Conservation (phyloP, 2,888 invertebrate genomes). For the Xanthostigma xanthostigma region DNA sequence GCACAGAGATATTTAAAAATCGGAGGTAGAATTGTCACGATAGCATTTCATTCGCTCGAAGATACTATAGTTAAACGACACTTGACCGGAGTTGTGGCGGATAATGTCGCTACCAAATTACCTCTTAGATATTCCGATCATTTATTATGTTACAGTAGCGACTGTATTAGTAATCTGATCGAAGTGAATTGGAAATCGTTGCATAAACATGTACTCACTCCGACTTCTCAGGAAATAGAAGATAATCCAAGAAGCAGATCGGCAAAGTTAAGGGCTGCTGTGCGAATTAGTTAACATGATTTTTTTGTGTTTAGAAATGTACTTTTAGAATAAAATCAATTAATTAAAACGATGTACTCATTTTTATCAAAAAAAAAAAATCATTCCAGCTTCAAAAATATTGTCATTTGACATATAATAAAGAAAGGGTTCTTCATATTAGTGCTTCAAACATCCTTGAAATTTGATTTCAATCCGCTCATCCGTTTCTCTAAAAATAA, state of each 20-base stretch:
- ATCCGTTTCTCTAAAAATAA: too few species aligned
- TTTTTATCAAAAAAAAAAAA: too few species aligned
- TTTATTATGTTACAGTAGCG: conserved; percentile 38
- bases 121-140: conserved; percentile 58
- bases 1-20: conserved; percentile 63
- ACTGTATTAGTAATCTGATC: conserved; percentile 43
- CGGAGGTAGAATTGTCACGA: conserved; percentile 62
- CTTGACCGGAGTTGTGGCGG: conserved; percentile 58
- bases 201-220: conserved; percentile 66
- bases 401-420: too few species aligned
- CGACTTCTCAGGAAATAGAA: conserved; percentile 56
- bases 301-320: too few species aligned
- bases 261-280: conserved; percentile 73
- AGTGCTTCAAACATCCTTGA: too few species aligned
- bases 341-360: too few species aligned
- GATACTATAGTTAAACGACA: conserved; percentile 88
- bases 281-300: conserved; percentile 42
- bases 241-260: conserved; percentile 76
- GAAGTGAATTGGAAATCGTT: conserved; percentile 61
- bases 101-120: conserved; percentile 53
- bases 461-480: too few species aligned
- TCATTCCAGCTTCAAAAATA: too few species aligned
- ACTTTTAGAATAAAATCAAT: too few species aligned
- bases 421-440: too few species aligned
- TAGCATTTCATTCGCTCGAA: conserved; percentile 87